Evolutionary conservation across 2,888 invertebrate genomes (phyloP).

Genomic region (Esperia sulphurella): DNA sequence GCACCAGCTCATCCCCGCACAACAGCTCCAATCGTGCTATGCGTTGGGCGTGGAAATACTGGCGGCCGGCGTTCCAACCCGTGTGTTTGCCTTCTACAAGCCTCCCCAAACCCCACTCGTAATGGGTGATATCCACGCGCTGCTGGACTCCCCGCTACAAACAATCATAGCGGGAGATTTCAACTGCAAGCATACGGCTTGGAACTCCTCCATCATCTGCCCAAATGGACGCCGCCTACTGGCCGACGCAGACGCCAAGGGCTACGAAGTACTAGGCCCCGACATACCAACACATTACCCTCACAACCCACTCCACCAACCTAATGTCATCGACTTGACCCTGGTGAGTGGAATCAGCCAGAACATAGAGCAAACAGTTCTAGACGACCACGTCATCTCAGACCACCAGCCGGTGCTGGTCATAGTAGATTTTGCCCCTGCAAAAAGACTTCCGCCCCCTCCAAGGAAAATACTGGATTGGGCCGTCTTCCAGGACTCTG

Average conservation of each 20-base stretch:
- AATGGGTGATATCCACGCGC: not conserved
- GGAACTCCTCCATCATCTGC: not conserved
- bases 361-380: too few species aligned
- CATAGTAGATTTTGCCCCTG: too few species aligned
- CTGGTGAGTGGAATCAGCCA: too few species aligned
- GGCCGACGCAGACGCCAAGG: not conserved
- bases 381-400: too few species aligned
- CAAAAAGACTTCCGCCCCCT: too few species aligned
- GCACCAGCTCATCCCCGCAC: not conserved
- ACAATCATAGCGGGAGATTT: slow-evolving; percentile 5
- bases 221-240: not conserved
- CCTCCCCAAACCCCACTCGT: not conserved
- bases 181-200: slow-evolving; percentile 6
- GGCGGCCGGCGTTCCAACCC: not conserved
- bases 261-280: not conserved
- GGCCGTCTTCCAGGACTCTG: too few species aligned
- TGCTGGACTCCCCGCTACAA: not conserved
- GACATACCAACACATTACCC: not conserved
- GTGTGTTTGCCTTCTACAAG: not conserved
- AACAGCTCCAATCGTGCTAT: not conserved
- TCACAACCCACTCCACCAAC: not conserved
- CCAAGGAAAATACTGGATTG: too few species aligned
- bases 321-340: too few species aligned
- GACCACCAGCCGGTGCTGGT: too few species aligned
- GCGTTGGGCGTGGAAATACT: not conserved